Conservation (phyloP, 2,113 vertebrate species). For the Nymphicus hollandicus region DNA sequence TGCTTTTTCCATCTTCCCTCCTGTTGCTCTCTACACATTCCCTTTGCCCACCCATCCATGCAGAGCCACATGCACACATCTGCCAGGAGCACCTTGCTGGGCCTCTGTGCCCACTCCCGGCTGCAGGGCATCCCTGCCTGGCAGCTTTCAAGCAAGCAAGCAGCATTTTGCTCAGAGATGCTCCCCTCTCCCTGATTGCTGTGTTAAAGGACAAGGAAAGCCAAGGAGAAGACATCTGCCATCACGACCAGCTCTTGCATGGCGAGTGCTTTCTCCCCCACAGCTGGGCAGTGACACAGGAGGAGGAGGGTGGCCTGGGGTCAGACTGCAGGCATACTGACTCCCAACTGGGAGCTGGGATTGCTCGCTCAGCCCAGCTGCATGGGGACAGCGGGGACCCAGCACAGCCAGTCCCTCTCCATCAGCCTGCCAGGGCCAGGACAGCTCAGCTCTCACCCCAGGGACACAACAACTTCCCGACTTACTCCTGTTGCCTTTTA, state of each 20-base stretch:
- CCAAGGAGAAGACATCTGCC: not conserved
- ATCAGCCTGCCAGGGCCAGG: accelerated
- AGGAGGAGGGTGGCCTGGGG: not conserved
- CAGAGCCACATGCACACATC: not conserved
- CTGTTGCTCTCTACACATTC: not conserved
- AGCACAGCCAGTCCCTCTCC: not conserved
- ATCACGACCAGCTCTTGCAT: accelerated
- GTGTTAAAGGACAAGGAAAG: accelerated
- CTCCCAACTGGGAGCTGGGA: not conserved
- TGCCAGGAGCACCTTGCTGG: not conserved
- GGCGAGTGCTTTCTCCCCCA: not conserved
- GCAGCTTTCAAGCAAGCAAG: not conserved
- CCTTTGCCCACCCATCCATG: not conserved
- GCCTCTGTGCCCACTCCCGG: accelerated
- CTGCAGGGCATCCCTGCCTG: not conserved
- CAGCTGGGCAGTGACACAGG: not conserved
- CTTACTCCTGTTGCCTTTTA: not conserved
- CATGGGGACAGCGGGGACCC: accelerated
- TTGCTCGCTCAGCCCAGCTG: not conserved
- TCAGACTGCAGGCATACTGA: accelerated
- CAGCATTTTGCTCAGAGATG: accelerated
- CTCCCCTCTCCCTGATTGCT: accelerated
- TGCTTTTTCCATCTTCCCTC: not conserved
- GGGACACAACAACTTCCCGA: not conserved
- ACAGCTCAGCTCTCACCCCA: not conserved